phyloP scores from a whole-genome alignment of 2,888 invertebrate species.

The Pristionchus japonicus region DNA sequence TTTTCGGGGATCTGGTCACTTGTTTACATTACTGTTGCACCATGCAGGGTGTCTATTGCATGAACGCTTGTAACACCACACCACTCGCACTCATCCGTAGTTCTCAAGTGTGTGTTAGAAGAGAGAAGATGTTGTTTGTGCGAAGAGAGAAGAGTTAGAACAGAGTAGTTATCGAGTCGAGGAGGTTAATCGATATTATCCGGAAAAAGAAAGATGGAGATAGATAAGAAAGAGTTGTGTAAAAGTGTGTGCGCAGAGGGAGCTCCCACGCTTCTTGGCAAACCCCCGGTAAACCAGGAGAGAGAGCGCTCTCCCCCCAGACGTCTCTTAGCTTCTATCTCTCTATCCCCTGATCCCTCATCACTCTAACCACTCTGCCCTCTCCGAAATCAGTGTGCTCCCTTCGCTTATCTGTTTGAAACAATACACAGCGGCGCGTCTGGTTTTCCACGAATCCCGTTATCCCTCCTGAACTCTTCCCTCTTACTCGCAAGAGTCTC shows the following conservation, averaged over 20 bases:
- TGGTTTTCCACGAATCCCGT: slow-evolving; percentile 4
- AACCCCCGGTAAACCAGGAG: neutral
- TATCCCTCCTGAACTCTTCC: slow-evolving; percentile 15
- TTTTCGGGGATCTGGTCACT: neutral
- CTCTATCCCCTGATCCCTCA: slow-evolving; percentile 49
- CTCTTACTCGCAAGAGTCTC: neutral
- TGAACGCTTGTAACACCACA: neutral
- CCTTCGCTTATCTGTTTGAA: slow-evolving; percentile 44
- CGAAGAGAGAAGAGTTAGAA: neutral
- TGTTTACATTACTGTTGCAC: neutral
- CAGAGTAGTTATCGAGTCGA: neutral
- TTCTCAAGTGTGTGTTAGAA: neutral
- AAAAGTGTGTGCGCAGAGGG: slow-evolving; percentile 13
- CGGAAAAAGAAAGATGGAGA: slow-evolving; percentile 14
- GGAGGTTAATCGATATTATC: slow-evolving; percentile 32
- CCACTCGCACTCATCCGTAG: neutral
- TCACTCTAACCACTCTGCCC: neutral
- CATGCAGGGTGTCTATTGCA: slow-evolving; percentile 5
- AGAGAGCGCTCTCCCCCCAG: neutral
- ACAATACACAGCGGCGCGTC: slow-evolving; percentile 5
- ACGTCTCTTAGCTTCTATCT: neutral
- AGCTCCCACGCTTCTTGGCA: neutral
- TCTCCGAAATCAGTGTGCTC: slow-evolving; percentile 14
- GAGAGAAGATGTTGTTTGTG: slow-evolving; percentile 6
- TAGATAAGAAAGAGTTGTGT: slow-evolving; percentile 11